Conservation (phyloP, 2,888 invertebrate genomes). For the Leucophora obtusa region DNA sequence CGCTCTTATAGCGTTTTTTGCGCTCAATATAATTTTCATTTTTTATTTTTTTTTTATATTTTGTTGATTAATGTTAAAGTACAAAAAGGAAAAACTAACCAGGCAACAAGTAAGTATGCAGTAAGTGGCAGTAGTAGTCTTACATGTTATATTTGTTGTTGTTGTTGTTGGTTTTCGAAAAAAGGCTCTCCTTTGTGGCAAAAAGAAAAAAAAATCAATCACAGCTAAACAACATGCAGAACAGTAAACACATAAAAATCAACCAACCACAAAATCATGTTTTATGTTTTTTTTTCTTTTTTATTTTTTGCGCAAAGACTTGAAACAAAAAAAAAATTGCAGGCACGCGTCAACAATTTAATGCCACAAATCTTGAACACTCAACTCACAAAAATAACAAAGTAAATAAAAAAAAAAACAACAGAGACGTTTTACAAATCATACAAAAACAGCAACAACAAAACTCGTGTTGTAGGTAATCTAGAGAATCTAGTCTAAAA, state of each 20-base stretch:
- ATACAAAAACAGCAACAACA: slow-evolving; percentile 24
- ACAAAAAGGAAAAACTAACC: slow-evolving; percentile 39
- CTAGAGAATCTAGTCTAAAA: slow-evolving; percentile 57
- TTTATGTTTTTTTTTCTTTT: slow-evolving; percentile 32
- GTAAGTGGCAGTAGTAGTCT: slow-evolving; percentile 9
- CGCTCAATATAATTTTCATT: slow-evolving; percentile 25
- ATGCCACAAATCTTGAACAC: slow-evolving; percentile 58
- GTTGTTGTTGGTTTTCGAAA: background rate
- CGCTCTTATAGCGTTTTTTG: slow-evolving; percentile 43
- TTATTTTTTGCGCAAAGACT: slow-evolving; percentile 26
- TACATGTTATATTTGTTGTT: slow-evolving; percentile 3
- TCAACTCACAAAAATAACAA: slow-evolving; percentile 27
- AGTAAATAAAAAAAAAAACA: slow-evolving; percentile 28
- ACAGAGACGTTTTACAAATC: slow-evolving; percentile 44
- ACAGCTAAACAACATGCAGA: slow-evolving; percentile 37
- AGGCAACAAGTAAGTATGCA: slow-evolving; percentile 26
- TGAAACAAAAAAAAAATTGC: slow-evolving; percentile 38
- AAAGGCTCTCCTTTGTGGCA: slow-evolving; percentile 11
- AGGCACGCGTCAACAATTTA: slow-evolving; percentile 64
- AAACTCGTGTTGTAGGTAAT: slow-evolving; percentile 43
- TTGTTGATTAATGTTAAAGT: slow-evolving; percentile 20
- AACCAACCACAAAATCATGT: slow-evolving; percentile 49
- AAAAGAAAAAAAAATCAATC: slow-evolving; percentile 39
- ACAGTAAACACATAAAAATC: slow-evolving; percentile 25
- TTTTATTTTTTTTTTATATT: slow-evolving; percentile 3